Percentiles rank a stretch among this genome's conserved stretches.
These are phyloP conservation scores for Patagioenas fasciata DNA, from an alignment of 2,113 vertebrate species.

Conservation along the genomic window DNA sequence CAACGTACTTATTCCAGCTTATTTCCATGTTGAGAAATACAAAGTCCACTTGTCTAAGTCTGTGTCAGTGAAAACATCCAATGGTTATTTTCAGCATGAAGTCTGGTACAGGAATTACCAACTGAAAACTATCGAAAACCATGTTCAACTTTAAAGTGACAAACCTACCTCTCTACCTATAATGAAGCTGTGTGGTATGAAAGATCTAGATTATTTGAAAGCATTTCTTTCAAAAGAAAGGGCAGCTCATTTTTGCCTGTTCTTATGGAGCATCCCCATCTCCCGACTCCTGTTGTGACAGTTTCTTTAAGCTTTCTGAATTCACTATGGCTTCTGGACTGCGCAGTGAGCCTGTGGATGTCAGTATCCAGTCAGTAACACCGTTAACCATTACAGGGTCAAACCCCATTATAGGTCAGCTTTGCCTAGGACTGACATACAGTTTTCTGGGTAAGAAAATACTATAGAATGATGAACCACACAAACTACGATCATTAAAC, in stretches of 20 bases:
- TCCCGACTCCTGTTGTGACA: neutral
- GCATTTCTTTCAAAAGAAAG: neutral
- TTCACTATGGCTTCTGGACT: neutral
- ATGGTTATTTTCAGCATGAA: neutral
- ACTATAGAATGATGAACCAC: neutral
- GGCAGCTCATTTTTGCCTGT: neutral
- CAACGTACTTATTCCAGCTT: neutral
- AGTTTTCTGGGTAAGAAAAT: neutral
- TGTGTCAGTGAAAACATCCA: neutral
- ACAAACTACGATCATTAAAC: neutral
- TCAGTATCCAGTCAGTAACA: neutral
- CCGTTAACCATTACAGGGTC: neutral
- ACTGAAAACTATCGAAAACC: neutral
- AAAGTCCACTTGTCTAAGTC: neutral
- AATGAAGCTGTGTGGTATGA: neutral
- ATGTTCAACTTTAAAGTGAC: neutral
- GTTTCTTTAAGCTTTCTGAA: neutral
- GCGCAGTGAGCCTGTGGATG: neutral
- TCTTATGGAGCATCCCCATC: neutral
- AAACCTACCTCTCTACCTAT: neutral
- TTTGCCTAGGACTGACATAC: neutral
- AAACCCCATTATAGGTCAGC: neutral
- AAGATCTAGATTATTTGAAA: neutral
- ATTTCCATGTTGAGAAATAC: neutral
- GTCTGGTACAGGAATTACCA: neutral